Conservation (phyloP, 1,140 invertebrate species). For the Lepidurus arcticus region DNA sequence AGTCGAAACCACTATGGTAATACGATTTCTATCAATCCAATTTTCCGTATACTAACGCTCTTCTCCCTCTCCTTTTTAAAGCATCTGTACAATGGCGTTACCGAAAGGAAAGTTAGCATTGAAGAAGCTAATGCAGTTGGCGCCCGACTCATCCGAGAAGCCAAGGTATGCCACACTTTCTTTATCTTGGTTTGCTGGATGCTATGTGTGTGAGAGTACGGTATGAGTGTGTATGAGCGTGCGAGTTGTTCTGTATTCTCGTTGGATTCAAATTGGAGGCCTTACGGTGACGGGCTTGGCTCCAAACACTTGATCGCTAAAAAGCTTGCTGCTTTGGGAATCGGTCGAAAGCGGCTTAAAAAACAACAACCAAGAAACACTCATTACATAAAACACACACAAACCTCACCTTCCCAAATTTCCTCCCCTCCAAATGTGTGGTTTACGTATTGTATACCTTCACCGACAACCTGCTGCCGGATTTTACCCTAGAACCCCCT, state of each 20-base stretch:
- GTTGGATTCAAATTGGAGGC: slow-evolving; percentile 4
- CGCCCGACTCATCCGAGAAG: slow-evolving; percentile 91
- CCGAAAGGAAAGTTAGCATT: slow-evolving; percentile 84
- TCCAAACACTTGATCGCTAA: no score
- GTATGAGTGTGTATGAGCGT: slow-evolving; percentile 27
- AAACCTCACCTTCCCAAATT: no score
- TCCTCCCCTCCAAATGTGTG: background rate
- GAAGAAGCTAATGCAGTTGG: slow-evolving; percentile 92
- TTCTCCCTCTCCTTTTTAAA: slow-evolving; percentile 49
- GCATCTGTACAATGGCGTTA: slow-evolving; percentile 81
- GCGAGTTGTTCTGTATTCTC: background rate
- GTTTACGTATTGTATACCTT: background rate
- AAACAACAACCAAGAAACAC: background rate
- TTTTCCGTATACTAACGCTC: background rate
- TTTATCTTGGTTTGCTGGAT: slow-evolving; percentile 13
- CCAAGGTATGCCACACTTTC: slow-evolving; percentile 70
- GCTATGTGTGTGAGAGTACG: slow-evolving; percentile 21
- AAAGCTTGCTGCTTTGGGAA: no score
- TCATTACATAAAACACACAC: background rate
- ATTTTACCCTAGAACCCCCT: background rate
- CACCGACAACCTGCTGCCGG: background rate
- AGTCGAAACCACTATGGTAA: slow-evolving; percentile 72
- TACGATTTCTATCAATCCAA: background rate
- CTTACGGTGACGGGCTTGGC: background rate
- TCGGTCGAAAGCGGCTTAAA: no score